A percentile compares a stretch with the other conserved stretches of the same genome.
Conservation (phyloP, 2,113 vertebrate genomes). For the Rhombomys opimus region DNA sequence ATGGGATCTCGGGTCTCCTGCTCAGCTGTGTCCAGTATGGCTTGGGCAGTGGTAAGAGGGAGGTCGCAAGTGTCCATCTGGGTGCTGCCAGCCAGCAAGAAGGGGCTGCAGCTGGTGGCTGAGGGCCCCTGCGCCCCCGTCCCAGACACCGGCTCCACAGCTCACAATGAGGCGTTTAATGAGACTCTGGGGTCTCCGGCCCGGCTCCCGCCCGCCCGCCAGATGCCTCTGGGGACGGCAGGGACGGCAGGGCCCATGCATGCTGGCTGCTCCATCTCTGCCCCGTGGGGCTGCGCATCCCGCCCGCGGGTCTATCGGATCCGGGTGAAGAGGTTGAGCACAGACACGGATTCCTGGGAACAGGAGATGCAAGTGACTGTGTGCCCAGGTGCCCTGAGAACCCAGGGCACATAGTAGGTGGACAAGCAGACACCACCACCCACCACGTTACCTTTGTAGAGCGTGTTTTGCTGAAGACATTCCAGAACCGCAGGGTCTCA, state of each 20-base stretch:
- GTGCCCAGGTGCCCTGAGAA: not conserved
- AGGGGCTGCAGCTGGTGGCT: conserved; percentile 53
- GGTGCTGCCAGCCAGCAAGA: not conserved
- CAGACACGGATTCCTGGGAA: conserved; percentile 93
- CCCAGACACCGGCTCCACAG: conserved; percentile 75
- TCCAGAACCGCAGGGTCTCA: conserved; percentile 98
- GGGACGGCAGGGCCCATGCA: conserved; percentile 72
- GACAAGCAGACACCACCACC: not conserved
- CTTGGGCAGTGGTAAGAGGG: not conserved
- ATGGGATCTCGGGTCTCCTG: not conserved
- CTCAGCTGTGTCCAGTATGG: not conserved
- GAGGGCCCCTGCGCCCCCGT: conserved; percentile 61
- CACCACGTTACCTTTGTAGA: conserved; percentile 93
- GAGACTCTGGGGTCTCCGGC: conserved; percentile 69
- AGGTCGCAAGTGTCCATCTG: not conserved
- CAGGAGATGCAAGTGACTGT: not conserved
- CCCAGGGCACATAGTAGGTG: not conserved
- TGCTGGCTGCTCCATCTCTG: not conserved
- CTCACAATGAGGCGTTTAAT: conserved; percentile 86
- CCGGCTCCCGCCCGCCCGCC: conserved; percentile 45
- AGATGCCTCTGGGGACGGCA: not conserved
- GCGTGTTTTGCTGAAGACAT: conserved; percentile 98
- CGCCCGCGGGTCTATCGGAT: conserved; percentile 90
- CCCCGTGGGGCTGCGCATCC: conserved; percentile 18
- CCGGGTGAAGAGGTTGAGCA: conserved; percentile 97